A percentile compares a stretch with the other conserved stretches of the same genome.
phyloP scores from a whole-genome alignment of 2,888 invertebrate species.

The Stenurella melanura region DNA sequence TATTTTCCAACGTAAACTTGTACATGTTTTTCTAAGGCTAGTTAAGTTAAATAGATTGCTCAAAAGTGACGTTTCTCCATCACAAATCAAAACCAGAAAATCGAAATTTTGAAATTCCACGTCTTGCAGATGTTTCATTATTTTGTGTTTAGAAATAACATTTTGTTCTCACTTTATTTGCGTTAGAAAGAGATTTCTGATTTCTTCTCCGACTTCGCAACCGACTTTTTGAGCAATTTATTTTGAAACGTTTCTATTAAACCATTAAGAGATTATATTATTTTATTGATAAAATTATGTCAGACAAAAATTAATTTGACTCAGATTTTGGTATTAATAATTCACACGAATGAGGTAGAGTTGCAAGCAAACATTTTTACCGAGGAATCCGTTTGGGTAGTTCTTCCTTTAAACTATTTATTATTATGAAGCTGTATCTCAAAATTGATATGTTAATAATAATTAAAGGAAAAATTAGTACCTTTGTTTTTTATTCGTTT shows the following conservation, averaged over 20 bases:
- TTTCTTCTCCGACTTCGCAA: not conserved
- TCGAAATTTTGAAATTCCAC: not conserved
- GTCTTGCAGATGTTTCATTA: not conserved
- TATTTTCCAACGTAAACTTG: not conserved
- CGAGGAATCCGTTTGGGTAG: not conserved
- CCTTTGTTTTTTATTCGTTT: not conserved
- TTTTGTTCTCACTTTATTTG: not conserved
- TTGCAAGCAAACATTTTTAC: not conserved
- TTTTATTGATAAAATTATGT: slow-evolving; percentile 1
- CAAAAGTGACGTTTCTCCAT: not conserved
- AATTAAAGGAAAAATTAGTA: not conserved
- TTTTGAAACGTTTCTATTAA: not conserved
- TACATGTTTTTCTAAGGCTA: slow-evolving; percentile 7
- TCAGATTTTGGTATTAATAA: slow-evolving; percentile 4
- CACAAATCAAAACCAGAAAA: not conserved
- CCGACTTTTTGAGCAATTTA: not conserved
- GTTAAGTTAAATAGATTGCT: slow-evolving; percentile 7
- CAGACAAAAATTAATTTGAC: not conserved
- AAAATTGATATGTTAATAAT: slow-evolving; percentile 4
- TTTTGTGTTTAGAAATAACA: not conserved
- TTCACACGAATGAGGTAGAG: slow-evolving; percentile 2
- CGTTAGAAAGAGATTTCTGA: not conserved
- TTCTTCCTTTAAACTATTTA: not conserved
- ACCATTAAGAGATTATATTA: slow-evolving; percentile 4
- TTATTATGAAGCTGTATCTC: not conserved